Evolutionary conservation across 2,797 vertebrate genomes (phyloP).

Genomic region (Phrynocephalus vlangalii): DNA sequence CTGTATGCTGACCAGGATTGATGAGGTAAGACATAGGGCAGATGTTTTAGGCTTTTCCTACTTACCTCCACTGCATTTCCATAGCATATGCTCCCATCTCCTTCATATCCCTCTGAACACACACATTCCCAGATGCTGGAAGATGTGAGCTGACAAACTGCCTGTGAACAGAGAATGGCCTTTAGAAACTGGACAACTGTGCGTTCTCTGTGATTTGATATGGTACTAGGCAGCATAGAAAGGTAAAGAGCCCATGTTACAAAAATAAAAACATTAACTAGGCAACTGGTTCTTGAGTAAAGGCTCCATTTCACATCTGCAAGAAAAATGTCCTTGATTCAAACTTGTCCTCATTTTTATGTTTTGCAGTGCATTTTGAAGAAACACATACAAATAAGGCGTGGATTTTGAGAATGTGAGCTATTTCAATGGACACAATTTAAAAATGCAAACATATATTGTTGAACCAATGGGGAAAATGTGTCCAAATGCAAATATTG

Average conservation of each 20-base stretch:
- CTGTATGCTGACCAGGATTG: background rate
- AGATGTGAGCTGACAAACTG: conserved; percentile 80
- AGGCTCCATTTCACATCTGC: no score
- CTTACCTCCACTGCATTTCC: conserved; percentile 85
- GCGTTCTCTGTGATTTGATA: background rate
- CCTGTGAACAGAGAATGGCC: conserved; percentile 77
- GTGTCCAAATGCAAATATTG: no score
- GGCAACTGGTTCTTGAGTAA: no score
- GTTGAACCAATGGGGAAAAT: no score
- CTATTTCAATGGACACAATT: no score
- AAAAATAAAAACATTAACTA: no score
- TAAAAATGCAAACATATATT: no score
- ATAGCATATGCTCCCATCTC: conserved; percentile 87
- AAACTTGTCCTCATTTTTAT: no score
- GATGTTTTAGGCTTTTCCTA: conserved; percentile 28
- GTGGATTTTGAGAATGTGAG: no score
- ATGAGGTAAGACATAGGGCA: background rate
- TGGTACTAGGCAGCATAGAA: background rate
- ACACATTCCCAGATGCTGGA: conserved; percentile 85
- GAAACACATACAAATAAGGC: no score
- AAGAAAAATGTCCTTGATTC: no score
- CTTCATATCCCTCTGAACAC: conserved; percentile 84
- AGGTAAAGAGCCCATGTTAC: background rate
- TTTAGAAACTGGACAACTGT: background rate
- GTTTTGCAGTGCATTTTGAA: no score